Conservation (phyloP, 2,888 invertebrate genomes). For the Psylliodes chrysocephalus region DNA sequence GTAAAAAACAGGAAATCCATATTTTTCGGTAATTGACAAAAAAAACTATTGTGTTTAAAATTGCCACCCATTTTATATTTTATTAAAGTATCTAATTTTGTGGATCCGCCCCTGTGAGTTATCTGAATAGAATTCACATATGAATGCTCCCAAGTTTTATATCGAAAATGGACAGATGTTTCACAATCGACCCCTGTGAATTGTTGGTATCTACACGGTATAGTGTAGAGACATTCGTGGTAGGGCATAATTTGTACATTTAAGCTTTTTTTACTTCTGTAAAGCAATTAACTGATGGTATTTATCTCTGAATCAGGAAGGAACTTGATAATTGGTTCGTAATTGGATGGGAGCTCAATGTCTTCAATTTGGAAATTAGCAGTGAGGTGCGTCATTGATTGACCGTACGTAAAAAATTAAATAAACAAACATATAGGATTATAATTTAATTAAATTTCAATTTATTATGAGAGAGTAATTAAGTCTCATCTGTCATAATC, state of each 20-base stretch:
- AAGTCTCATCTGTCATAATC: no score
- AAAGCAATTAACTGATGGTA: slow-evolving; percentile 15
- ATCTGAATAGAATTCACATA: slow-evolving; percentile 42
- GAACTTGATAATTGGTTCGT: slow-evolving; percentile 12
- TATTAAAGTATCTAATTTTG: not conserved
- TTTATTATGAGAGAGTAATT: no score
- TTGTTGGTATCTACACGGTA: slow-evolving; percentile 7
- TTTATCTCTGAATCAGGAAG: slow-evolving; percentile 25
- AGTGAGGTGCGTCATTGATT: not conserved
- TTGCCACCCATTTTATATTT: not conserved
- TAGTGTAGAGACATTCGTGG: slow-evolving; percentile 23
- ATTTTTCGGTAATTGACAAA: not conserved
- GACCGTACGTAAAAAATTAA: no score
- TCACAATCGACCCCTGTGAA: slow-evolving; percentile 30
- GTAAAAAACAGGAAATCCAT: no score
- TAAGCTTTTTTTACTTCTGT: not conserved
- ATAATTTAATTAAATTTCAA: no score
- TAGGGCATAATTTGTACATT: slow-evolving; percentile 6
- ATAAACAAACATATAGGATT: no score
- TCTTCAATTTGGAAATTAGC: not conserved
- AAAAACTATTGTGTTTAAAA: not conserved
- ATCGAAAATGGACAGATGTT: slow-evolving; percentile 42
- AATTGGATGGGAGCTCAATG: slow-evolving; percentile 8
- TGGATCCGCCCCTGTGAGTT: slow-evolving; percentile 5
- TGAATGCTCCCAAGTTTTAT: slow-evolving; percentile 45